Evolutionary conservation across 35 echinoderm and acorn worm genomes (phyloP).

Genomic region (Ptychodera flava): DNA sequence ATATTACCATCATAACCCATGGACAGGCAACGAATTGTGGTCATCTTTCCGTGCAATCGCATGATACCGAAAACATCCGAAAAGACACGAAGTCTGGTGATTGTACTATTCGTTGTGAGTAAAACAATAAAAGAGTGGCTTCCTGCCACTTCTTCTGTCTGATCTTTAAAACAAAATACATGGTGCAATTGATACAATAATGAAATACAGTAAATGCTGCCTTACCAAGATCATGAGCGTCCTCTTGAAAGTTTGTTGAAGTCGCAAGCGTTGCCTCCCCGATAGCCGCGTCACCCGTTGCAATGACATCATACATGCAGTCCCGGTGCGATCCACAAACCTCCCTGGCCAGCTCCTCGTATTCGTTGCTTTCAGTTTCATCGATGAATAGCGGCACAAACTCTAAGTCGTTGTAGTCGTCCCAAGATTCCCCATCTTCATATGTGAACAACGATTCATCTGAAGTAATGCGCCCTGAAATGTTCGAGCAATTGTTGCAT

Average conservation of each 20-base stretch:
- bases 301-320: not conserved
- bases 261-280: not conserved
- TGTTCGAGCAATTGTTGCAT: too few relatives aligned
- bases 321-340: not conserved
- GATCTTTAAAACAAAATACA: conserved; percentile 16
- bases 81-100: too few relatives aligned
- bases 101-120: too few relatives aligned
- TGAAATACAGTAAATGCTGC: conserved; percentile 13
- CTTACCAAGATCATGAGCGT: not conserved
- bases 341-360: not conserved
- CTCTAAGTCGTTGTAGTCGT: conserved; percentile 37
- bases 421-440: conserved; percentile 35
- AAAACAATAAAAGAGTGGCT: conserved; percentile 13
- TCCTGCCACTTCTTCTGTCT: conserved; percentile 18
- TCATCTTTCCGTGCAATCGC: too few relatives aligned
- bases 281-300: not conserved
- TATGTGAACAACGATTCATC: conserved; percentile 60
- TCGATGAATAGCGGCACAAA: conserved; percentile 74
- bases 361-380: not conserved
- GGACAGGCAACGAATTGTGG: too few relatives aligned
- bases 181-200: conserved; percentile 10
- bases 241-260: not conserved
- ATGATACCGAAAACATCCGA: too few relatives aligned
- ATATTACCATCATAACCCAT: too few relatives aligned
- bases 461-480: conserved; percentile 55